Evolutionary conservation across 23 tunicate species (phyloP).

Genomic region (Phallusia fumigata): DNA sequence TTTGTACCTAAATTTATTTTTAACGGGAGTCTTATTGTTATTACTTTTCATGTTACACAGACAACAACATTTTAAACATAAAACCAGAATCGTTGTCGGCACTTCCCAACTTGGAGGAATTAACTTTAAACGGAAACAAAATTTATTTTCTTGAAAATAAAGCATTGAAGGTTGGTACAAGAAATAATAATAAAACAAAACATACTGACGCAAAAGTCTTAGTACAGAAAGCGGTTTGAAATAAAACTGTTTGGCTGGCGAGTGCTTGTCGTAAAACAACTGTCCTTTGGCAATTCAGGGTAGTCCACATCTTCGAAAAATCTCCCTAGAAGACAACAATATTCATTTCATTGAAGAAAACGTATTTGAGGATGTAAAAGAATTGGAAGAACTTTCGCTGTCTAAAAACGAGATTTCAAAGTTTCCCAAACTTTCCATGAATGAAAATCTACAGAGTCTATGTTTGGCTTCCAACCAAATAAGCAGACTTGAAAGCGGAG

Average conservation of each 20-base stretch:
- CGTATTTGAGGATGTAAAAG: constrained; percentile 36
- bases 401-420: constrained; percentile 28
- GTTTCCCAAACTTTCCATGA: constrained; percentile 41
- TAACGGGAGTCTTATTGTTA: too few relatives aligned
- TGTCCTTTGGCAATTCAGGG: constrained; percentile 12
- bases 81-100: constrained; percentile 30
- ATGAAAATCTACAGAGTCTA: constrained; percentile 29
- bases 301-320: constrained; percentile 26
- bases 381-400: constrained; percentile 51
- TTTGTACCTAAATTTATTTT: not conserved
- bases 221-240: too few relatives aligned
- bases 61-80: constrained; percentile 61
- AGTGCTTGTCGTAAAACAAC: not conserved
- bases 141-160: constrained; percentile 60
- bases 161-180: constrained; percentile 48
- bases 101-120: constrained; percentile 46
- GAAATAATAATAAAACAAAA: not conserved
- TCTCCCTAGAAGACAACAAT: constrained; percentile 55
- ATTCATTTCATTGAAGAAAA: constrained; percentile 61
- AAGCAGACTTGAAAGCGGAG: constrained; percentile 23
- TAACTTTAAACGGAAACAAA: constrained; percentile 65
- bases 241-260: too few relatives aligned
- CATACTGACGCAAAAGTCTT: too few relatives aligned
- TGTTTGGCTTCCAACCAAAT: constrained; percentile 59
- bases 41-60: constrained; percentile 12